Evolutionary conservation across 1,140 invertebrate genomes (phyloP), one percentile per base, ranked within the genome.

Genomic region (Penaeus indicus): DNA sequence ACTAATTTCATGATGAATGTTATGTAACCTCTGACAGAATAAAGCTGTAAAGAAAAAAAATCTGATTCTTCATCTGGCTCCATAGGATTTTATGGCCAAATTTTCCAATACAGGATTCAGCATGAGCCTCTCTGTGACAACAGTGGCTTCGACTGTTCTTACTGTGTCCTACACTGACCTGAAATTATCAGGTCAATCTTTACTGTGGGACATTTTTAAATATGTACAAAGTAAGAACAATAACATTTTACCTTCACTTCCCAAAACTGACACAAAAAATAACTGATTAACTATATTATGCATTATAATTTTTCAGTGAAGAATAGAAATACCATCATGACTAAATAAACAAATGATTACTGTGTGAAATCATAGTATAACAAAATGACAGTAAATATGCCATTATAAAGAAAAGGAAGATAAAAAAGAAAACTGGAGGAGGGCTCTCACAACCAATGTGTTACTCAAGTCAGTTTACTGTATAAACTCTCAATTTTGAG

Each of bases 201-300:
- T 80, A 19, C 47, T 47, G 47, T 80, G 78, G 47, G 78, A 80
- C 47, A 80, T 60, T 60, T 80, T 54, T 11, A 54, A 60, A 80
- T 80, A 80, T 80, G 61, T 80, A 80, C 78, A 80, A 80, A 60
- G 78, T 54, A 80, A 80, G 78, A 80, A 80, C 47, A 61, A 80
- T 25, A 61, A 10, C 21, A 42, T 60, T 60, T 60, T 21, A 27
- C 22, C 8, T 79, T 60, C 78, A 79, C 27, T 80, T 61, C 78
- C 78, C 61, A 60, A 47, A 60, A 80, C 42, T 16, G 8, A 13
- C 18, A 79, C 22, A 60, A 80, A 69, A 54, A 54, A 13, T 11
- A 13, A 54, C 54, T 54, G 54, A 54, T 54, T 54, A 11, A 13
- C 54, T 54, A 16, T 54, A 54, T 54, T 54, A 54, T 54, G 54